Percentiles rank a stretch among this genome's conserved stretches.
Conservation (phyloP, 2,888 invertebrate genomes). For the Sturmia bella region DNA sequence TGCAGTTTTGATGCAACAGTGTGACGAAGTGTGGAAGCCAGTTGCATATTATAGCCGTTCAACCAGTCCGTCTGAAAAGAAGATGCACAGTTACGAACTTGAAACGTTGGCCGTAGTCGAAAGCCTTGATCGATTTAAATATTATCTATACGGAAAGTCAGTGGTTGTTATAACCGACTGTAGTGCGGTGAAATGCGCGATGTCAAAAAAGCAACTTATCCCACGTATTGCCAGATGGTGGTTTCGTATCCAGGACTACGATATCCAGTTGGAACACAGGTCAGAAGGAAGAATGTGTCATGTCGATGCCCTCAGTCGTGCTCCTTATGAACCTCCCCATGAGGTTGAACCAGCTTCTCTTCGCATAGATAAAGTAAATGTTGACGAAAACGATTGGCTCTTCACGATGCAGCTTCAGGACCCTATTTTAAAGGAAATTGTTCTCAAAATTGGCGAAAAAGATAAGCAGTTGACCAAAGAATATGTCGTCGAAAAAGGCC, state of each 20-base stretch:
- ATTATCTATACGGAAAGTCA: no score
- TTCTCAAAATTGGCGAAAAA: no score
- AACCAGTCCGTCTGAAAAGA: constrained; percentile 34
- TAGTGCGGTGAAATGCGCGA: no score
- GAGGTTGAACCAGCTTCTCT: not conserved
- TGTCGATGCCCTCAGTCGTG: not conserved
- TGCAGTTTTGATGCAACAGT: not conserved
- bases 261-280: not conserved
- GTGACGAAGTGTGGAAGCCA: constrained; percentile 26
- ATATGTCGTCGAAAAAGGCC: not conserved
- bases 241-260: no score
- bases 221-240: no score
- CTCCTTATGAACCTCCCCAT: not conserved
- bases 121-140: constrained; percentile 31
- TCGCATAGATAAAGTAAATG: not conserved
- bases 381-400: not conserved
- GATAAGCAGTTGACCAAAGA: no score
- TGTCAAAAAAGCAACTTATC: no score
- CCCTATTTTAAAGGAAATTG: no score
- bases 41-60: constrained; percentile 60
- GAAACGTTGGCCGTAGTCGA: constrained; percentile 66
- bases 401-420: not conserved
- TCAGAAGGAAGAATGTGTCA: not conserved
- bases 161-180: no score
- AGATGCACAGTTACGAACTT: constrained; percentile 73